Base-by-base conservation (phyloP, 2,888 invertebrate species). In the Drosophila picticornis region DNA sequence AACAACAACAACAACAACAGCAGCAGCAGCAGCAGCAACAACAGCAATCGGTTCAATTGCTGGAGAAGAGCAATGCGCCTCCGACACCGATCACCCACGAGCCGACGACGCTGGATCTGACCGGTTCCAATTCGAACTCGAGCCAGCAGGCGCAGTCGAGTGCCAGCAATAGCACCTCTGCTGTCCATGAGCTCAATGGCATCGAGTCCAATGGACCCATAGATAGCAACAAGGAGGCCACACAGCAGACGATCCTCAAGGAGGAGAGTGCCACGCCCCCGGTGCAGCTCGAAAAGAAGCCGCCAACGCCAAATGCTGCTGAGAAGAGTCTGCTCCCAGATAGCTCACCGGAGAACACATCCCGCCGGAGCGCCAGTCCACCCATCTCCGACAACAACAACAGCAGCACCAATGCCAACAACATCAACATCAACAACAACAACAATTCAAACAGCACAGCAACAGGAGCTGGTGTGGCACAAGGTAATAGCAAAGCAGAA, bases 81-180 rank as follows among this genome's bases (percentile, higher is more conserved):
- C 38, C 87, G 10, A 74, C 75, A 11, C 60, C 90, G 4, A 67
- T 74, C 13, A 84, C 84, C 11, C 92, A 92, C 58, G 93, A 93
- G 59, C 90, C 91, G 16, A 72, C 92, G 19, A 92, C 93, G 2
- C 77, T 93, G n/a, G 93, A 93, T 79, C 75, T 93, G 48, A 93
- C 93, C 4, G 92, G 92, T 31, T 92, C 93, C 34, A 92, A 92
- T 68, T 92, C 92, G n/a, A 92, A 93, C 66, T 93, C 92, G 2
- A 92, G 92, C 77, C 91, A 91, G 58, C 91, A 90, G 74, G 90
- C 92, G 0, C 87, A 91, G 29, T 92, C 92, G 13, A 89, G 82
- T 9, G 80, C 90, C 29, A 91, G 92, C 70, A 92, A 84, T 32
- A 77, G 87, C 52, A 76, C 67, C 0, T 73, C 81, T 4, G 85